These are phyloP conservation scores for Brachionus plicatilis DNA, from an alignment of 1,140 invertebrate species.

Conservation along the genomic window DNA sequence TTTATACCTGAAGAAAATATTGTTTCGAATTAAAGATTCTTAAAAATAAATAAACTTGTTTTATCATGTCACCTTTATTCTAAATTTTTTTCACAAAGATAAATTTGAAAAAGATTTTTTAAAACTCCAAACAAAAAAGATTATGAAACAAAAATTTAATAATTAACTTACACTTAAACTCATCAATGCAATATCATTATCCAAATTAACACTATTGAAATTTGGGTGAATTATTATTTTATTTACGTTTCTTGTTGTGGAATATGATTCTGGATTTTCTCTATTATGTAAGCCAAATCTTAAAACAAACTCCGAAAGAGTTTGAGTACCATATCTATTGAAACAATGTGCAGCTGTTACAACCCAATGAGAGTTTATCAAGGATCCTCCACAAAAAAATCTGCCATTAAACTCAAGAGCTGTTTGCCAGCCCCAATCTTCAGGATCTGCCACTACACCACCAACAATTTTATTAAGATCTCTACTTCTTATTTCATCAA, in stretches of 20 bases:
- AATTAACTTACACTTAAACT: not conserved
- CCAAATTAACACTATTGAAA: not conserved
- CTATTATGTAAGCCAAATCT: constrained; percentile 7
- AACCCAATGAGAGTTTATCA: constrained; percentile 62
- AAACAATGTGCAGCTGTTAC: constrained; percentile 66
- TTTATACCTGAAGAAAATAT: too few species aligned
- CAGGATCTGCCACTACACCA: not conserved
- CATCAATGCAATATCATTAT: constrained; percentile 39
- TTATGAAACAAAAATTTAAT: too few species aligned
- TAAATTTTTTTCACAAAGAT: too few species aligned
- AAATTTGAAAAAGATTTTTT: too few species aligned
- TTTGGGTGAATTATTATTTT: not conserved
- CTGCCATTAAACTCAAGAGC: constrained; percentile 1
- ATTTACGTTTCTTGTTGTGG: not conserved
- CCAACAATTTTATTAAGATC: constrained; percentile 1
- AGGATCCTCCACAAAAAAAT: constrained; percentile 54
- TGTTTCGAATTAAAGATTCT: too few species aligned
- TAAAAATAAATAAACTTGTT: not conserved
- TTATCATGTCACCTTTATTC: too few species aligned
- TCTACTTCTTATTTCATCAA: not conserved
- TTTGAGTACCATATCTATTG: constrained; percentile 32
- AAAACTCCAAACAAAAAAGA: too few species aligned
- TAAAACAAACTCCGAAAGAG: not conserved
- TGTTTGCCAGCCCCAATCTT: constrained; percentile 37
- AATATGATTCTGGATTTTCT: not conserved